These are phyloP conservation scores for Epiblema foenella DNA, from an alignment of 2,888 invertebrate species.

Conservation along the genomic window DNA sequence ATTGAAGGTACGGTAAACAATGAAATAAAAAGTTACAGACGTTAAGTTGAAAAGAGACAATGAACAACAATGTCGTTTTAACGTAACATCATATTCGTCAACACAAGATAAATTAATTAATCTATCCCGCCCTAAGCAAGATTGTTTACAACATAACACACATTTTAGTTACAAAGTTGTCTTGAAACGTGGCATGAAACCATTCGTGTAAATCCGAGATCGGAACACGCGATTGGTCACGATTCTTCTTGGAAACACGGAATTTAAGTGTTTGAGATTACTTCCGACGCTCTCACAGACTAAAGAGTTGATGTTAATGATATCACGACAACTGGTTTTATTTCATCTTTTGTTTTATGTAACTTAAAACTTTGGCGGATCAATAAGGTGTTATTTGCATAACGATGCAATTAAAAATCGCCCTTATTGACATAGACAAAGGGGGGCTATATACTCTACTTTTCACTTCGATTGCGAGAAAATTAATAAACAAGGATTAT, in stretches of 20 bases:
- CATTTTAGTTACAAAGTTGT: background rate
- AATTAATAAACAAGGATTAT: too few species aligned
- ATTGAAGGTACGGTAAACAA: too few species aligned
- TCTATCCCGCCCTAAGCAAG: background rate
- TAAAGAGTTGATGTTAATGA: background rate
- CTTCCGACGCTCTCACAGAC: conserved; percentile 3
- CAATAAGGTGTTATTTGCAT: too few species aligned
- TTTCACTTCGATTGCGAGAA: too few species aligned
- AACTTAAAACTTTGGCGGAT: too few species aligned
- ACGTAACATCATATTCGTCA: too few species aligned
- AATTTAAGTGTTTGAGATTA: conserved; percentile 15
- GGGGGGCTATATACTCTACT: too few species aligned
- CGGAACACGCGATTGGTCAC: conserved; percentile 53
- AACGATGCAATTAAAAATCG: too few species aligned
- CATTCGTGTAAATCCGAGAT: conserved; percentile 25
- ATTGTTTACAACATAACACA: background rate
- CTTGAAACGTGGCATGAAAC: background rate
- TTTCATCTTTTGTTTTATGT: background rate
- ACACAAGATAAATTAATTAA: background rate
- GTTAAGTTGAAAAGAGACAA: too few species aligned
- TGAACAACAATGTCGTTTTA: too few species aligned
- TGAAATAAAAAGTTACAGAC: too few species aligned
- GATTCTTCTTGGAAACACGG: conserved; percentile 51
- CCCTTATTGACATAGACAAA: too few species aligned
- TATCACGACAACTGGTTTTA: background rate